phyloP scores from a whole-genome alignment of 2,888 invertebrate genomes.

The Campoletis raptor region DNA sequence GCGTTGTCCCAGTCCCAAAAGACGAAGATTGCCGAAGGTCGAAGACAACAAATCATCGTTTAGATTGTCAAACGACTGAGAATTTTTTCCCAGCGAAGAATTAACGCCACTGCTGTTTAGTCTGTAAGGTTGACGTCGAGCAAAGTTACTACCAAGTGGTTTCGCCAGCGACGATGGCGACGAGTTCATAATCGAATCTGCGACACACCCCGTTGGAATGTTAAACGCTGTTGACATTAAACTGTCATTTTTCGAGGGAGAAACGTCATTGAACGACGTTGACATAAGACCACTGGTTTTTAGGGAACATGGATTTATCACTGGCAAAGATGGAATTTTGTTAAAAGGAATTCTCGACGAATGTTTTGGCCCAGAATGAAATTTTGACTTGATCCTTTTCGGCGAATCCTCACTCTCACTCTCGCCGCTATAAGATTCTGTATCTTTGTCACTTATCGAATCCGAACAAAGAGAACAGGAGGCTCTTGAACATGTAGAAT shows the following conservation, averaged over 20 bases:
- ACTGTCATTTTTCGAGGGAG: slow-evolving; percentile 73
- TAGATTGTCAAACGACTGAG: slow-evolving; percentile 61
- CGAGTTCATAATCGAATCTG: slow-evolving; percentile 44
- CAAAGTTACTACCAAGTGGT: slow-evolving; percentile 36
- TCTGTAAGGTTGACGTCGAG: slow-evolving; percentile 47
- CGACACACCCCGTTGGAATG: slow-evolving; percentile 49
- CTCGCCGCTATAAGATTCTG: slow-evolving; percentile 83
- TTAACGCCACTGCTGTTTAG: slow-evolving; percentile 33
- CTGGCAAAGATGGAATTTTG: slow-evolving; percentile 82
- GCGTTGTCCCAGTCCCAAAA: slow-evolving; percentile 49
- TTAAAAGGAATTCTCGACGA: slow-evolving; percentile 83
- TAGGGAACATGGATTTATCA: slow-evolving; percentile 73
- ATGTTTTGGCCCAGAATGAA: slow-evolving; percentile 83
- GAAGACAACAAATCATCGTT: slow-evolving; percentile 64
- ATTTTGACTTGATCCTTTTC: slow-evolving; percentile 76
- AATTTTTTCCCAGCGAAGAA: slow-evolving; percentile 47
- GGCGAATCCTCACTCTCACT: slow-evolving; percentile 79
- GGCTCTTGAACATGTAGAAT: slow-evolving; percentile 90
- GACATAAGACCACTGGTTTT: slow-evolving; percentile 73
- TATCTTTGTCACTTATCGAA: slow-evolving; percentile 83
- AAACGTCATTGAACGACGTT: slow-evolving; percentile 73
- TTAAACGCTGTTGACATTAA: slow-evolving; percentile 80
- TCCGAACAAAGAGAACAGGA: slow-evolving; percentile 89
- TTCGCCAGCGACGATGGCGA: slow-evolving; percentile 41
- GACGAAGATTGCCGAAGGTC: slow-evolving; percentile 61